Percentiles rank a stretch among this genome's conserved stretches.
These are phyloP conservation scores for Eilema griseolum DNA, from an alignment of 2,888 invertebrate genomes.

Conservation along the genomic window DNA sequence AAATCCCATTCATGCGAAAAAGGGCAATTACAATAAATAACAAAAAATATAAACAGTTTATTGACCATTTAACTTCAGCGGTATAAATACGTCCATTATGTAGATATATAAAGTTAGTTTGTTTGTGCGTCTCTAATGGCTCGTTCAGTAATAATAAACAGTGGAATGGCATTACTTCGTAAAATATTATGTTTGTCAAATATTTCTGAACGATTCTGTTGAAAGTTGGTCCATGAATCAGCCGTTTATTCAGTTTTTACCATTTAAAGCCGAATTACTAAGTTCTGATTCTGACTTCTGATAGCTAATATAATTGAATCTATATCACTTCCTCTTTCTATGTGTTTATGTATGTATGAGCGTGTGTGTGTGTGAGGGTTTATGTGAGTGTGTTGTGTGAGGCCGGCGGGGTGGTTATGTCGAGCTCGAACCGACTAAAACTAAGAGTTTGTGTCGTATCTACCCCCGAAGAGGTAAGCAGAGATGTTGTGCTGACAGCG, in stretches of 20 bases:
- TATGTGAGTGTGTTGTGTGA: too few species aligned
- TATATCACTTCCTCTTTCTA: not conserved
- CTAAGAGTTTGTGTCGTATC: not conserved
- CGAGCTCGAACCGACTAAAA: too few species aligned
- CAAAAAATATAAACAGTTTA: slow-evolving; percentile 11
- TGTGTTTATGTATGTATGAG: too few species aligned
- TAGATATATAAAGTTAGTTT: slow-evolving; percentile 13
- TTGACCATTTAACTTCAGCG: slow-evolving; percentile 12
- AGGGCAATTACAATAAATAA: slow-evolving; percentile 17
- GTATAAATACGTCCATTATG: slow-evolving; percentile 9
- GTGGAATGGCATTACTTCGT: slow-evolving; percentile 31
- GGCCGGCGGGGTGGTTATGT: too few species aligned
- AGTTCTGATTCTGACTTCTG: not conserved
- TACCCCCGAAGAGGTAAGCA: too few species aligned
- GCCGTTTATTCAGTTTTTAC: not conserved
- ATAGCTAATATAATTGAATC: not conserved
- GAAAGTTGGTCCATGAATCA: slow-evolving; percentile 6
- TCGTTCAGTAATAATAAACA: slow-evolving; percentile 36
- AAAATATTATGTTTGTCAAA: slow-evolving; percentile 43
- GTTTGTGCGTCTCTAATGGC: slow-evolving; percentile 38
- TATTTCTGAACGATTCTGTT: not conserved
- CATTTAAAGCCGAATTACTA: not conserved
- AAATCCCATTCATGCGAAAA: slow-evolving; percentile 3
- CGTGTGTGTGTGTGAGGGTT: too few species aligned
- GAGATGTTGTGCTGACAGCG: too few species aligned